These are phyloP conservation scores for Bradypodion pumilum DNA, from an alignment of 2,797 vertebrate genomes.

Conservation along the genomic window DNA sequence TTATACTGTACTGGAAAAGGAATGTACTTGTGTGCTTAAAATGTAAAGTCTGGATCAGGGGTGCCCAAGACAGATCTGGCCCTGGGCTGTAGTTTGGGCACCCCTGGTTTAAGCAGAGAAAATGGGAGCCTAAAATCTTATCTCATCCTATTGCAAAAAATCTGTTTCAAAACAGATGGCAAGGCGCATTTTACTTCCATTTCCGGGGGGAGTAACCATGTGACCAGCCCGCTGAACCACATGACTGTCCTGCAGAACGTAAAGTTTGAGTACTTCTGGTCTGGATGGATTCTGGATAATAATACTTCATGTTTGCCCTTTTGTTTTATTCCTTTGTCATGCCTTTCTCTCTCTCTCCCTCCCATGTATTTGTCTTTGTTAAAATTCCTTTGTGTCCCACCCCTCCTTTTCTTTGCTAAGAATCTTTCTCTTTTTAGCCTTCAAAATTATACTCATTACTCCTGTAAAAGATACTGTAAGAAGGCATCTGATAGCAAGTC, in stretches of 20 bases:
- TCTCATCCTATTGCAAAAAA: no score
- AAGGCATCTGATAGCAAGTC: slow-evolving; percentile 51
- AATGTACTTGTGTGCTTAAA: slow-evolving; percentile 18
- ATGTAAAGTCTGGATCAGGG: slow-evolving; percentile 4
- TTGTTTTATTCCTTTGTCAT: slow-evolving; percentile 1
- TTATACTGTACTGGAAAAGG: background rate
- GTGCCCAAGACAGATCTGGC: no score
- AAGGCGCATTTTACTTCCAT: no score
- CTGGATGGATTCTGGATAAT: background rate
- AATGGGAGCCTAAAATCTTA: no score
- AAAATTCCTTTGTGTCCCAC: slow-evolving; percentile 16
- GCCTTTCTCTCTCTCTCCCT: background rate
- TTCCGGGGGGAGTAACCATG: no score
- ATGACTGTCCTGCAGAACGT: no score
- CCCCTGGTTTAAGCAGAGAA: no score
- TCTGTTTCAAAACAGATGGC: no score
- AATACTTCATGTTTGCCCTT: rapidly evolving
- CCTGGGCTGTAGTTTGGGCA: no score
- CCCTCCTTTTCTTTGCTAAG: background rate
- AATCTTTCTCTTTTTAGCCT: slow-evolving; percentile 36
- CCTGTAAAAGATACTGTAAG: slow-evolving; percentile 51
- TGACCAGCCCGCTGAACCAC: no score
- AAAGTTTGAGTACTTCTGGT: no score
- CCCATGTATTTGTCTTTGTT: slow-evolving; percentile 49
- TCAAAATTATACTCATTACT: slow-evolving; percentile 55